Evolutionary conservation across 2,113 vertebrate species (phyloP).

Genomic region (Chaenocephalus aceratus): DNA sequence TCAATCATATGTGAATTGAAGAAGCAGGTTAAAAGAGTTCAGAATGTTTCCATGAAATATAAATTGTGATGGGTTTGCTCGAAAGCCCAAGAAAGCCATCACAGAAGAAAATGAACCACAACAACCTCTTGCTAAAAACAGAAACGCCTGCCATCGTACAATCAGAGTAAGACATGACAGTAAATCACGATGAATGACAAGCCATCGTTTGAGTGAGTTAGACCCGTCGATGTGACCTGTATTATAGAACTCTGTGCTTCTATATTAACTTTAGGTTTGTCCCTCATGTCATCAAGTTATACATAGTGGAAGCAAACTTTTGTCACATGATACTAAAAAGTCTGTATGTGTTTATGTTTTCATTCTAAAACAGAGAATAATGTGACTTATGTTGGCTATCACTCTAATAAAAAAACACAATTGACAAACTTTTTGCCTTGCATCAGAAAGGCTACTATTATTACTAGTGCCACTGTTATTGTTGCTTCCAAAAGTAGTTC

Average conservation of each 20-base stretch:
- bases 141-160: not conserved
- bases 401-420: not conserved
- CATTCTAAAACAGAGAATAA: not conserved
- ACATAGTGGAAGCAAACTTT: not conserved
- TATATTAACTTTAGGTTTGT: not conserved
- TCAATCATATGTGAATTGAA: conserved; percentile 7
- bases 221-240: no score
- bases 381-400: not conserved
- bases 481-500: not conserved
- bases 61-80: not conserved
- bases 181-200: not conserved
- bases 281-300: not conserved
- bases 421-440: not conserved
- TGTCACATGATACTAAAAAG: not conserved
- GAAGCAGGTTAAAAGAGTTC: not conserved
- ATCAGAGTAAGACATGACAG: not conserved
- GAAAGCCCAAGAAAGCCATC: not conserved
- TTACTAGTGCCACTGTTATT: not conserved
- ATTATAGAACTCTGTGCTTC: no score
- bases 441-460: not conserved
- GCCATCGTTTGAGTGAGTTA: not conserved
- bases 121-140: not conserved
- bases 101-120: not conserved
- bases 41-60: not conserved
- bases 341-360: not conserved